These are phyloP conservation scores for Hyppa rectilinea DNA, from an alignment of 2,888 invertebrate genomes.

Conservation along the genomic window DNA sequence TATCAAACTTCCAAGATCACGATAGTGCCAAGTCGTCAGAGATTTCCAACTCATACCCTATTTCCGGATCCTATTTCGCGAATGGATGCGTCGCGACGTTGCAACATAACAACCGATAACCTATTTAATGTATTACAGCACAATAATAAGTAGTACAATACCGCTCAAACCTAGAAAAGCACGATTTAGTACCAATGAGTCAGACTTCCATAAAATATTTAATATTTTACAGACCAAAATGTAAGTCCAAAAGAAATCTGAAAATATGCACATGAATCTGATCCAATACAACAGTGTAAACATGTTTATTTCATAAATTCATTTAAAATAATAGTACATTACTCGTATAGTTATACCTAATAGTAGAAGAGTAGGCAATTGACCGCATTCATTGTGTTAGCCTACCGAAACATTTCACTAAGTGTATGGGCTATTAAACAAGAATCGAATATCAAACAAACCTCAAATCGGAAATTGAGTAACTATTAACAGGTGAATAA, in stretches of 20 bases:
- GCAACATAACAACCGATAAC: constrained; percentile 43
- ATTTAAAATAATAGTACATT: too few species aligned
- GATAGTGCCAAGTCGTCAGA: constrained; percentile 19
- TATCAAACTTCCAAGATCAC: constrained; percentile 26
- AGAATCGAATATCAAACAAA: neutral
- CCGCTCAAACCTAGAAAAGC: constrained; percentile 1
- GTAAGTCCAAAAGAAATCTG: neutral
- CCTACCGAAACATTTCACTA: neutral
- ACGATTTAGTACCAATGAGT: neutral
- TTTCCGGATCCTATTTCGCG: constrained; percentile 51
- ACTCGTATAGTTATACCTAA: too few species aligned
- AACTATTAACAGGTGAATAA: neutral
- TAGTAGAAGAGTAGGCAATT: too few species aligned
- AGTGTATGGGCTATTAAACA: neutral
- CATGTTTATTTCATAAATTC: neutral
- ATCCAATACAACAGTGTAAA: neutral
- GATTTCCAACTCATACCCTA: constrained; percentile 49
- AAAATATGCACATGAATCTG: neutral
- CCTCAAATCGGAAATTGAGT: neutral
- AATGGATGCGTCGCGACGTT: constrained; percentile 15
- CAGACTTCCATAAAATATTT: neutral
- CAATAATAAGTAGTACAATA: constrained; percentile 17
- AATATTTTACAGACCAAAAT: neutral
- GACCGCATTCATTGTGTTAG: neutral
- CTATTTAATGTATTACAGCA: constrained; percentile 27